phyloP scores from a whole-genome alignment of 2,113 vertebrate genomes.

The Semicossyphus pulcher region DNA sequence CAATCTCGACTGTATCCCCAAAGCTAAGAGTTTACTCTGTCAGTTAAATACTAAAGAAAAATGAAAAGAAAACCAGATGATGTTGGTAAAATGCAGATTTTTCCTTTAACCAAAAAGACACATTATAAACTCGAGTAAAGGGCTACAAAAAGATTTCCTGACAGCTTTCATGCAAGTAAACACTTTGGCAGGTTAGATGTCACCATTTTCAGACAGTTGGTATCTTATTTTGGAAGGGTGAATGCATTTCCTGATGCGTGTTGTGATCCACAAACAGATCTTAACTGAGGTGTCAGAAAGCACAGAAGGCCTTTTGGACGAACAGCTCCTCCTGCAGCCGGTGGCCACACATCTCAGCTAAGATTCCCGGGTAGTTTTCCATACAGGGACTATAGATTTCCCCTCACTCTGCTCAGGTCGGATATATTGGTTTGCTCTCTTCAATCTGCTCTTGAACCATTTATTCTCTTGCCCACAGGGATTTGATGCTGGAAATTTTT shows the following conservation, averaged over 20 bases:
- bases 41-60: too few relatives aligned
- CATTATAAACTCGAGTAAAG: too few relatives aligned
- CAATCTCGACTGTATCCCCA: too few relatives aligned
- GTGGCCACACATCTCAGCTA: not conserved
- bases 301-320: not conserved
- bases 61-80: too few relatives aligned
- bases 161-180: not conserved
- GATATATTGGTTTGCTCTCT: slow-evolving; percentile 36
- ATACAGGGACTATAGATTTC: slow-evolving; percentile 42
- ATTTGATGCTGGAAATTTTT: slow-evolving; percentile 27
- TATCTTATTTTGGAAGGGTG: not conserved
- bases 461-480: slow-evolving; percentile 9
- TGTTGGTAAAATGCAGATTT: too few relatives aligned
- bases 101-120: too few relatives aligned
- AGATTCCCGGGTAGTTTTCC: slow-evolving; percentile 3
- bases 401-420: slow-evolving; percentile 16
- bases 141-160: not conserved
- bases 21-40: too few relatives aligned
- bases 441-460: not conserved
- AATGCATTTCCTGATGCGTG: not conserved
- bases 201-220: too few relatives aligned
- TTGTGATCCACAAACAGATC: not conserved
- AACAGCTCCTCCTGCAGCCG: not conserved
- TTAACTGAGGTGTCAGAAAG: not conserved
- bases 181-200: not conserved